Evolutionary conservation across 2,113 vertebrate species (phyloP).

Genomic region (Caracal caracal): DNA sequence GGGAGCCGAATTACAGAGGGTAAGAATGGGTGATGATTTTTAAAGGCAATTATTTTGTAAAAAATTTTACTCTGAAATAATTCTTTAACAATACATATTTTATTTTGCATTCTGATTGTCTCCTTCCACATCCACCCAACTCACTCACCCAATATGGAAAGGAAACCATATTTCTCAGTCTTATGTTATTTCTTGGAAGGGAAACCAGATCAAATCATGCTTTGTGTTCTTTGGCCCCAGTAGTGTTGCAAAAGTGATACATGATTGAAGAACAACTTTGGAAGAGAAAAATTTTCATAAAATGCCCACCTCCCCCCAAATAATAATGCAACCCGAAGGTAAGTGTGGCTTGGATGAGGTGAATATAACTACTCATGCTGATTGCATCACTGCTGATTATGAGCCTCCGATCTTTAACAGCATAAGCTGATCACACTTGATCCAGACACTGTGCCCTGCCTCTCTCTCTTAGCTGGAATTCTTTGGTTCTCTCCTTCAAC

Average conservation of each 20-base stretch:
- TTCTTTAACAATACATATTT: constrained; percentile 24
- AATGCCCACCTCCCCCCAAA: neutral
- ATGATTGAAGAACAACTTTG: neutral
- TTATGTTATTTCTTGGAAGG: neutral
- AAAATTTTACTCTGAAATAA: neutral
- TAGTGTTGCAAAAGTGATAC: neutral
- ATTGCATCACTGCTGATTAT: neutral
- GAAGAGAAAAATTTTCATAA: constrained; percentile 10
- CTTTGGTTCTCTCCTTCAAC: neutral
- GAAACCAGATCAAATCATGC: neutral
- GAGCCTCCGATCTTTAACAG: neutral
- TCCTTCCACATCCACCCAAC: neutral
- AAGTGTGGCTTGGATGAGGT: neutral
- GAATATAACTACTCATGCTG: neutral
- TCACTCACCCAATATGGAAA: neutral
- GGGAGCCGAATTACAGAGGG: neutral
- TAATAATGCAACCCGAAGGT: neutral
- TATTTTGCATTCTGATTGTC: neutral
- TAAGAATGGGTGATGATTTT: neutral
- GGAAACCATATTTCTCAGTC: neutral
- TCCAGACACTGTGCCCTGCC: neutral
- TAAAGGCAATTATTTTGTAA: constrained; percentile 19
- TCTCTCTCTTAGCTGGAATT: neutral
- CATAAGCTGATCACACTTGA: neutral
- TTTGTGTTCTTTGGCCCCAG: neutral